Base-by-base conservation (phyloP, 1,140 invertebrate species). In the Diachasma alloeum region DNA sequence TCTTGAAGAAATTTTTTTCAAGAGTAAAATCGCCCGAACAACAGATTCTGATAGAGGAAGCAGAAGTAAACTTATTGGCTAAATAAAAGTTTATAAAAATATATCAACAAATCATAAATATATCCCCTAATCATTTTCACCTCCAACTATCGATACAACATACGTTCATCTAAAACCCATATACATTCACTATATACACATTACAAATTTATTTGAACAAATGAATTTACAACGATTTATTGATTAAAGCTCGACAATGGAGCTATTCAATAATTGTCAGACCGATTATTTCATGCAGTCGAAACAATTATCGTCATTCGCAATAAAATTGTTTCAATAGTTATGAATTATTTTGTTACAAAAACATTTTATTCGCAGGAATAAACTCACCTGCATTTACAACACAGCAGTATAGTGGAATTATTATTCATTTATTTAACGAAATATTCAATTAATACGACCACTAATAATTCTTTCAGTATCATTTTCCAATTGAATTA, bases 21-120 rank as follows among this genome's bases (percentile, higher is more conserved):
- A 63, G 24, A 63, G 19, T 63, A 19, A 8, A 19, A n/a, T 37
- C 0, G 36, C n/a, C n/a, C 0, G 31, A 68, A 68, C 13, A 68
- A 37, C 39, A 68, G 31, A 68, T 68, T 31, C 19, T 63, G 59
- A 26, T 5, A 15, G 48, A 24, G 44, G 11, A 59, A 59, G 36
- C 42, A 48, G 67, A 26, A 59, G 56, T 77, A 85, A 86, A 84
- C 84, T 75, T 75, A 75, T 86, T 85, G 75, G 79, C 82, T 83
- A 86, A 88, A 88, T 88, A 85, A 88, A 87, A 87, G 81, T 87
- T 87, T 88, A 88, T 85, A 88, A 88, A 88, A 88, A 88, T 89
- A 89, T 87, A 85, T 88, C 82, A 88, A 88, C 85, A 85, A 88
- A 87, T 87, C 84, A 84, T 86, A 86, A 87, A 86, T 86, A 86